Evolutionary conservation across 2,113 vertebrate species (phyloP).

Genomic region (Eptesicus fuscus): DNA sequence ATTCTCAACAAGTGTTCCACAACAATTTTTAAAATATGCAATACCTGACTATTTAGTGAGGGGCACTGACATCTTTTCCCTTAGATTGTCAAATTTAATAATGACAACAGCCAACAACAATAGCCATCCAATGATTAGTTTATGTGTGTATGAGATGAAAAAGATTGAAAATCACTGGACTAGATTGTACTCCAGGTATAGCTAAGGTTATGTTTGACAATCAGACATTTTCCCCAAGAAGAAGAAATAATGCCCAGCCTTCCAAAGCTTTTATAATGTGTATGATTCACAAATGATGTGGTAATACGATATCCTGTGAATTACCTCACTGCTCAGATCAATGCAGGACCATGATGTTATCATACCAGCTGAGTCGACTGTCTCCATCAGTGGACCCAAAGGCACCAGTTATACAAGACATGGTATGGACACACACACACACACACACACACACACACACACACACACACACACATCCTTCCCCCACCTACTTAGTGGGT

Average conservation of each 20-base stretch:
- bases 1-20: background rate
- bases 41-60: background rate
- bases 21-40: background rate
- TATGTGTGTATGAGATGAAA: background rate
- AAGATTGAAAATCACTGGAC: background rate
- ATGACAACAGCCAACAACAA: background rate
- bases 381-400: constrained; percentile 13
- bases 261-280: background rate
- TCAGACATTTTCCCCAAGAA: constrained; percentile 11
- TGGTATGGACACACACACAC: background rate
- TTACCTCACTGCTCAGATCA: constrained; percentile 43
- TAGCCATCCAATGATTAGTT: background rate
- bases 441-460: background rate
- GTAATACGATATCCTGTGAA: constrained; percentile 54
- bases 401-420: constrained; percentile 4
- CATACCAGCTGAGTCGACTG: background rate
- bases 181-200: background rate
- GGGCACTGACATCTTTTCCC: background rate
- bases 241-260: background rate
- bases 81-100: background rate
- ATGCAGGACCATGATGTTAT: background rate
- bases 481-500: background rate
- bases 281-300: constrained; percentile 6
- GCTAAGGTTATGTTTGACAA: background rate
- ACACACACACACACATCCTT: background rate